These are phyloP conservation scores for Trichechus manatus DNA, from an alignment of 2,113 vertebrate genomes.

Conservation along the genomic window DNA sequence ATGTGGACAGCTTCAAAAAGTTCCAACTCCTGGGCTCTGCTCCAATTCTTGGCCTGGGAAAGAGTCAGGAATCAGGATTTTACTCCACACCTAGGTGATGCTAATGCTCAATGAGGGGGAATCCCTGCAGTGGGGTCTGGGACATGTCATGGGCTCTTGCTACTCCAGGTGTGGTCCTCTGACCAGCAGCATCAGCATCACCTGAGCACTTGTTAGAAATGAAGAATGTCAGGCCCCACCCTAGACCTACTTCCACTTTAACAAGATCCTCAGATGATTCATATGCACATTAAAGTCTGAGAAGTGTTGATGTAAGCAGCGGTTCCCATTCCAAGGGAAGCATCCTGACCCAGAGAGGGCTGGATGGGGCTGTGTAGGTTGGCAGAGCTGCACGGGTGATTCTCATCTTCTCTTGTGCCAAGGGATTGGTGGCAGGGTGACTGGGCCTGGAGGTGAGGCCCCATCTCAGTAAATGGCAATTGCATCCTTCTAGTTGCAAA, in stretches of 20 bases:
- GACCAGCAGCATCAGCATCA: background rate
- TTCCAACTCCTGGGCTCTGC: background rate
- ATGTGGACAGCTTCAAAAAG: background rate
- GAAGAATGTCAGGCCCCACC: background rate
- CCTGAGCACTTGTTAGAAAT: background rate
- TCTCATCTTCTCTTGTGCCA: background rate
- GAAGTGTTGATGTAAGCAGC: conserved; percentile 19
- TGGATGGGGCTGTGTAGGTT: background rate
- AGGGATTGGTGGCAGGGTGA: background rate
- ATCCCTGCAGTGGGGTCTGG: background rate
- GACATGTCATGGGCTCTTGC: background rate
- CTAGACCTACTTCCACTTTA: conserved; percentile 1
- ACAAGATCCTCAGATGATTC: conserved; percentile 51
- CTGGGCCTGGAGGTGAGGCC: background rate
- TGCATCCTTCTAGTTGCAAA: background rate
- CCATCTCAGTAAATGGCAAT: background rate
- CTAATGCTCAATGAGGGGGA: background rate
- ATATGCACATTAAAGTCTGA: background rate
- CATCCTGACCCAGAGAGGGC: background rate
- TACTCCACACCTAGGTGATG: background rate
- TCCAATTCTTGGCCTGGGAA: background rate
- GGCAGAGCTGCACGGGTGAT: background rate
- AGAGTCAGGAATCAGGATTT: background rate
- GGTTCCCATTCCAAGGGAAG: background rate
- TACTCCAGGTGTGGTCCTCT: background rate